Percentiles rank a stretch among this genome's conserved stretches.
These are phyloP conservation scores for Agrenia bidenticulata DNA, from an alignment of 2,888 invertebrate species.

Conservation along the genomic window DNA sequence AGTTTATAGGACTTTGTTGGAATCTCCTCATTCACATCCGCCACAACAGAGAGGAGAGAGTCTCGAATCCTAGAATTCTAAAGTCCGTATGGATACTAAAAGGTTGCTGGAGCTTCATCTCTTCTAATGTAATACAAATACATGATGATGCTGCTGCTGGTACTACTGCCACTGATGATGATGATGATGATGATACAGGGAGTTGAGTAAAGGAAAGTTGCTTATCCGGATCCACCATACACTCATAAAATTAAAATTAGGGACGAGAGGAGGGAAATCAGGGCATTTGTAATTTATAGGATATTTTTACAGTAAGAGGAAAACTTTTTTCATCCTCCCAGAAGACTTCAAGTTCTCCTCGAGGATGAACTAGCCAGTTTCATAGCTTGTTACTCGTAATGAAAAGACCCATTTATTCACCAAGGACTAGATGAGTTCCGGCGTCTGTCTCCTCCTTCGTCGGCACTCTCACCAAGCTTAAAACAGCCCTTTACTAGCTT, in stretches of 20 bases:
- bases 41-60: no score
- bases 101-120: no score
- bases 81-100: no score
- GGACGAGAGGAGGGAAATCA: conserved; percentile 14
- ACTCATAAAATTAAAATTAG: conserved; percentile 25
- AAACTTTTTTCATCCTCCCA: conserved; percentile 10
- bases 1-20: conserved; percentile 5
- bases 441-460: background rate
- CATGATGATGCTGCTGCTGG: no score
- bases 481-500: no score
- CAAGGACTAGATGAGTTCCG: conserved; percentile 20
- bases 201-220: no score
- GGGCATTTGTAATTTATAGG: conserved; percentile 21
- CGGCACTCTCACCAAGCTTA: background rate
- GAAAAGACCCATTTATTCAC: conserved; percentile 22
- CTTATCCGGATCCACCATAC: conserved; percentile 8
- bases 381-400: conserved; percentile 24
- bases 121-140: no score
- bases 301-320: conserved; percentile 14
- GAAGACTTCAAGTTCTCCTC: background rate
- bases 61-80: no score
- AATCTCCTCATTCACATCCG: background rate
- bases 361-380: conserved; percentile 8
- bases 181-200: no score
- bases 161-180: no score